phyloP scores from a whole-genome alignment of 2,888 invertebrate genomes.

The Tachina grossa region DNA sequence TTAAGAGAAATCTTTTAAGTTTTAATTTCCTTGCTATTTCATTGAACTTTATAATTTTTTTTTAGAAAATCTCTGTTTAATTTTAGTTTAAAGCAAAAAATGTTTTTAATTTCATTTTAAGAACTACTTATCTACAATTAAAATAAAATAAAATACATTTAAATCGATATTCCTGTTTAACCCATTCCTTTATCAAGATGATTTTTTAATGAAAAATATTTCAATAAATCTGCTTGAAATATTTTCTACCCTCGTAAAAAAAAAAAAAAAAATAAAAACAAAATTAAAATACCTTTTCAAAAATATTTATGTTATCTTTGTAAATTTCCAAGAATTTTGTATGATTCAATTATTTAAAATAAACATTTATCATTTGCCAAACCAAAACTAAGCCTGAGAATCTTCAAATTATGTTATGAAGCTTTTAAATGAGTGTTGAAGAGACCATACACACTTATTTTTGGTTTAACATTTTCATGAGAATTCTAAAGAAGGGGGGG shows the following conservation, averaged over 20 bases:
- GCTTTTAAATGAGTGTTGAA: neutral
- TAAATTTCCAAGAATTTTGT: constrained; percentile 58
- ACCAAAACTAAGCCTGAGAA: constrained; percentile 49
- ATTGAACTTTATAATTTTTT: neutral
- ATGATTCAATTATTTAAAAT: constrained; percentile 60
- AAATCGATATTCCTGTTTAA: too few species aligned
- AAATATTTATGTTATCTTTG: constrained; percentile 27
- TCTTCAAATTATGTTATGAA: constrained; percentile 20
- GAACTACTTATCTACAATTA: too few species aligned
- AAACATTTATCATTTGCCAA: constrained; percentile 35
- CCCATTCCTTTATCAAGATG: constrained; percentile 19
- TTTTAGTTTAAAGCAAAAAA: too few species aligned
- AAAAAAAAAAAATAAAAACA: neutral
- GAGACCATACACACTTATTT: neutral
- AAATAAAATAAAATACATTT: too few species aligned
- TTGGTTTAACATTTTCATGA: constrained; percentile 35
- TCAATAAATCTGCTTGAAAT: constrained; percentile 8
- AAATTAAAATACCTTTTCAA: neutral
- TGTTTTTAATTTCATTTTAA: too few species aligned
- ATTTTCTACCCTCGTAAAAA: constrained; percentile 2
- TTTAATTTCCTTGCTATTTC: neutral
- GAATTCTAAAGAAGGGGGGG: neutral
- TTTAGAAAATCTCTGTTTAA: too few species aligned
- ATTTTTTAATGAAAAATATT: constrained; percentile 5
- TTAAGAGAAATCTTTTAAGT: neutral